phyloP scores from a whole-genome alignment of 2,797 vertebrate genomes.

The Luscinia luscinia region DNA sequence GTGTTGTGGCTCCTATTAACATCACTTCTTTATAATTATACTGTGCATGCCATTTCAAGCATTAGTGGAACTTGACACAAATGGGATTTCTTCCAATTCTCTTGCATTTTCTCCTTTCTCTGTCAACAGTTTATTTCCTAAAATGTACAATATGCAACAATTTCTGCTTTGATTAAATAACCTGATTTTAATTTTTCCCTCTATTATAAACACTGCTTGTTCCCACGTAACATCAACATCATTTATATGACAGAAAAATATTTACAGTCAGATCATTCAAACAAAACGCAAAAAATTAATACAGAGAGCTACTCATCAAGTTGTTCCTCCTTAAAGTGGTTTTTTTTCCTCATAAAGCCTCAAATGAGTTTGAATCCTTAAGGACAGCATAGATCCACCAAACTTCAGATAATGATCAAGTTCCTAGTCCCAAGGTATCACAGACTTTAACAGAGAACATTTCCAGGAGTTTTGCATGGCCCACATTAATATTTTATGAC shows the following conservation, averaged over 20 bases:
- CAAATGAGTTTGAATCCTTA: neutral
- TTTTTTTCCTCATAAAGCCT: neutral
- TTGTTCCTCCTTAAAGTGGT: neutral
- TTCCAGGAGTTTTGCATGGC: neutral
- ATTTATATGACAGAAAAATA: slow-evolving; percentile 13
- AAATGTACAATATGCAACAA: neutral
- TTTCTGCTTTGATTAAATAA: slow-evolving; percentile 18
- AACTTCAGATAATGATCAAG: neutral
- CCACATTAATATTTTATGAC: neutral
- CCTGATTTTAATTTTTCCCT: slow-evolving; percentile 1
- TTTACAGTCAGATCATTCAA: slow-evolving; percentile 8
- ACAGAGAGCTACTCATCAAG: neutral
- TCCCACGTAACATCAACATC: neutral
- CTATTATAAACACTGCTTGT: neutral
- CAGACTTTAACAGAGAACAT: neutral
- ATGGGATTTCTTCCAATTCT: neutral
- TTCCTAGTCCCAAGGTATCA: neutral
- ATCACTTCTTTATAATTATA: neutral
- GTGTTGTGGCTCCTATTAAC: neutral
- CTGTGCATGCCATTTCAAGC: neutral
- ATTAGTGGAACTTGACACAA: neutral
- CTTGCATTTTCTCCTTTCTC: neutral
- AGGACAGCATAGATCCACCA: neutral
- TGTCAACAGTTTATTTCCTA: neutral
- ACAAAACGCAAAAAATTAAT: neutral